A percentile compares a stretch with the other conserved stretches of the same genome.
Evolutionary conservation across 2,797 vertebrate genomes (phyloP).

Genomic region (Odontamblyopus lacepedii): DNA sequence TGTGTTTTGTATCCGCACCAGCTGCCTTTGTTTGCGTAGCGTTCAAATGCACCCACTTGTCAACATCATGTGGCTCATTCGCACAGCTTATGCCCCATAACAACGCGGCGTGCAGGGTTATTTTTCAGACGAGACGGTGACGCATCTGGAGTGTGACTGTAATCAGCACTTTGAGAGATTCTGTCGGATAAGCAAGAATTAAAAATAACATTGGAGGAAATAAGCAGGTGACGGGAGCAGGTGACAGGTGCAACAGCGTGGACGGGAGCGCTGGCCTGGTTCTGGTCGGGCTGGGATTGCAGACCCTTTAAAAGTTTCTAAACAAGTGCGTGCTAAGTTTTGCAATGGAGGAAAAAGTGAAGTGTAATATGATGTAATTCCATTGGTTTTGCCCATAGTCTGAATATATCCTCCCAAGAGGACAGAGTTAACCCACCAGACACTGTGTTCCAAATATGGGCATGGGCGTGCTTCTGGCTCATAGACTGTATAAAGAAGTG

Average conservation of each 20-base stretch:
- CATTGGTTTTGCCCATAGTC: no score
- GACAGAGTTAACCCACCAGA: no score
- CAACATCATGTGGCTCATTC: slow-evolving; percentile 7
- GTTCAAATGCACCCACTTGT: slow-evolving; percentile 13
- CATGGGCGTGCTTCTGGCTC: no score
- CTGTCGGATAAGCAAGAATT: neutral
- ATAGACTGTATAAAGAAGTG: no score
- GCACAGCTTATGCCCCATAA: slow-evolving; percentile 12
- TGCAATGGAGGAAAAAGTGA: no score
- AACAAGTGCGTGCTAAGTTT: no score
- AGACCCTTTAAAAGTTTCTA: no score
- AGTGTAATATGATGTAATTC: no score
- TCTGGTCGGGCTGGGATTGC: slow-evolving; percentile 69
- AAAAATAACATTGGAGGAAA: slow-evolving; percentile 24
- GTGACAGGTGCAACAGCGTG: slow-evolving; percentile 62
- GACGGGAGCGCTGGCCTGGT: slow-evolving; percentile 74
- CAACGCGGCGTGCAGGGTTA: neutral
- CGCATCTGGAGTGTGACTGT: slow-evolving; percentile 8
- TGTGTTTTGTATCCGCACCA: slow-evolving; percentile 2
- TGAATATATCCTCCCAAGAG: no score
- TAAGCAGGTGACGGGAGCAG: slow-evolving; percentile 70
- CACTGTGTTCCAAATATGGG: no score
- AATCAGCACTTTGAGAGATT: slow-evolving; percentile 1
- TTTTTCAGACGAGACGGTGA: slow-evolving; percentile 12
- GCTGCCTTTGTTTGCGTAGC: slow-evolving; percentile 21